phyloP scores from a whole-genome alignment of 2,797 vertebrate genomes.

The Gila robusta region DNA sequence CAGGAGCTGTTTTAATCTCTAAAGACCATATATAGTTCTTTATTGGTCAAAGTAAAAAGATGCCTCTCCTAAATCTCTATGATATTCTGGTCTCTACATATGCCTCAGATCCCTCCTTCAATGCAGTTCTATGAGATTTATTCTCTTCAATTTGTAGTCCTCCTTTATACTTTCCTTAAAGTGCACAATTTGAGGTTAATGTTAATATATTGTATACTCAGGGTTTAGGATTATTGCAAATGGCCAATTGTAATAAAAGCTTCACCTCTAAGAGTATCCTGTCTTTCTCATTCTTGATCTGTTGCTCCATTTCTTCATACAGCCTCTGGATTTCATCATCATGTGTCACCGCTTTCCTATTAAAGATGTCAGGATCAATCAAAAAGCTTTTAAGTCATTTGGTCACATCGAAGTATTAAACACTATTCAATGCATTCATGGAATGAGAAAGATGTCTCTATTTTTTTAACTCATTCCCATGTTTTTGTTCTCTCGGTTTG shows the following conservation, averaged over 20 bases:
- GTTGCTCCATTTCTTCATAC: slow-evolving; percentile 96
- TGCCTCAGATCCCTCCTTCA: not conserved
- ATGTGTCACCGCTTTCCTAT: slow-evolving; percentile 89
- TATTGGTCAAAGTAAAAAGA: not conserved
- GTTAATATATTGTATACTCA: not conserved
- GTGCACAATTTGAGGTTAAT: not conserved
- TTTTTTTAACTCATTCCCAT: not conserved
- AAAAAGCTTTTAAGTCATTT: slow-evolving; percentile 13
- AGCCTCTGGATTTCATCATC: slow-evolving; percentile 90
- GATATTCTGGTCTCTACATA: not conserved
- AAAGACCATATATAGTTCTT: not conserved
- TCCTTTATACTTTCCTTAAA: not conserved
- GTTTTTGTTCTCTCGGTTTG: not conserved
- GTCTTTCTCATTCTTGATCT: slow-evolving; percentile 92
- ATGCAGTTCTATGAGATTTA: not conserved
- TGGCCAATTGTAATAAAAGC: not conserved
- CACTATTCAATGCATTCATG: not conserved
- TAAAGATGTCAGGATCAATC: slow-evolving; percentile 10
- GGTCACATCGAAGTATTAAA: not conserved
- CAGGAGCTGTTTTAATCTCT: not conserved
- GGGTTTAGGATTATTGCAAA: not conserved
- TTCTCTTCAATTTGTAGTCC: not conserved
- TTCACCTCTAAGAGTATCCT: slow-evolving; percentile 87
- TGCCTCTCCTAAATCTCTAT: not conserved
- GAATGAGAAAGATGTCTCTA: not conserved